Evolutionary conservation across 2,113 vertebrate genomes (phyloP), one percentile per base, ranked within the genome.

Genomic region (Corythoichthys intestinalis): DNA sequence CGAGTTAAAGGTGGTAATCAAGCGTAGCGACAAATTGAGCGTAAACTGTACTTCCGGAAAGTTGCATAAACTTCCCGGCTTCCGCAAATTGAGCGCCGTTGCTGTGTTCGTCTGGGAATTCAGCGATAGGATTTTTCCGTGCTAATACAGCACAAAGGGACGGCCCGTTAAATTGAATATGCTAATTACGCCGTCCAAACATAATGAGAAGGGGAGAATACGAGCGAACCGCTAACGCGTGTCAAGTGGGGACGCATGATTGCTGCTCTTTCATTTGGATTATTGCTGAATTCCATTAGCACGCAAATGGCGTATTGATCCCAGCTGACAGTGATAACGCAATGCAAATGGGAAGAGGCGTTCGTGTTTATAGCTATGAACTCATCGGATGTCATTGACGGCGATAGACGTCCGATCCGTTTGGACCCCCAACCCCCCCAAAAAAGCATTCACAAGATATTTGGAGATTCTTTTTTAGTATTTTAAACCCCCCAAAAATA

Each of bases 231-330:
- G 39, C 39, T 44, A 62, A 62, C 39, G 38, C 59, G 39, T 59
- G 57, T 28, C n/a, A 20, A 44, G 59, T 13, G 59, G 59, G 41
- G 34, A 62, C 17, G 38, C 38, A 12, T 8, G 59, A 62, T 44
- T n/a, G 15, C 20, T 62, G 38, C 59, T 62, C 59, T 39, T 62
- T 62, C 59, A 20, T 62, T 62, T 62, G 59, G 59, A 62, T 62
- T 12, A 41, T 62, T 62, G 41, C 59, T 20, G 59, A 39, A 44
- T 62, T 62, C 39, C 17, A 44, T 62, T 44, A 44, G 39, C 9
- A 44, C 59, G 59, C 59, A 44, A 62, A 62, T 62, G 39, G n/a
- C 7, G 17, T 44, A 62, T 62, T 38, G 59, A 62, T 44, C 59
- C 39, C 39, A 4, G 59, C 59, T 44, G 59, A 62, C 59, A 44